Evolutionary conservation across 2,888 invertebrate genomes (phyloP), one percentile per base, ranked within the genome.

Genomic region (Beris chalybata): DNA sequence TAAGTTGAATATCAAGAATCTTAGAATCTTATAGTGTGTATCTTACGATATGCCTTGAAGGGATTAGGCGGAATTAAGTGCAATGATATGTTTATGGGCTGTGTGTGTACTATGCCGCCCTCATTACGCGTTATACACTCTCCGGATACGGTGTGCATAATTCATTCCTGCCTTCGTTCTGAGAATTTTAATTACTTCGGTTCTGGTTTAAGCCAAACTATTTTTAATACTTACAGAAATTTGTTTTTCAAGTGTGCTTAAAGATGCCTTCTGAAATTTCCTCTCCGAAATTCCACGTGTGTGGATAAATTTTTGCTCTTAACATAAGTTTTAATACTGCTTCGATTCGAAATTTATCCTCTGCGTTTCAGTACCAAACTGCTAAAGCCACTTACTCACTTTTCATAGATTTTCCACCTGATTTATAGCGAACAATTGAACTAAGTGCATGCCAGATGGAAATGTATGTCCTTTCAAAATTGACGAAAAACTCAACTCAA

Each of bases 21-120:
- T 38, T 38, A 38, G 7, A 38, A 22, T 22, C 22, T 22, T 22
- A 22, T 22, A 22, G 22, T 9, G 9, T 38, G 30, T 30, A 53
- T 53, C 53, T 7, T 30, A 4, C 29, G n/a, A 31, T 30, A 56
- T n/a, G 15, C 9, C 63, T 13, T 30, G 45, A 64, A 66, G 58
- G 69, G 69, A 69, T 69, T 69, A 66, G 66, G 54, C 59, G 44
- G 69, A 66, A 69, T 69, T 69, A 64, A 69, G 55, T 55, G 64
- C 64, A 69, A 66, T 64, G 69, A 69, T 69, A 69, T 69, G 66
- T 69, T 69, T 69, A 69, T 69, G 58, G 66, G 43, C 63, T 57
- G 50, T 57, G 54, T 48, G 3, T 22, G 50, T 50, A 65, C 32
- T 54, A 52, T 47, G 65, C 68, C 65, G 61, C 65, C 56, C 61